Conservation (phyloP, 1,140 invertebrate species). For the Alviniconcha marisindica region DNA sequence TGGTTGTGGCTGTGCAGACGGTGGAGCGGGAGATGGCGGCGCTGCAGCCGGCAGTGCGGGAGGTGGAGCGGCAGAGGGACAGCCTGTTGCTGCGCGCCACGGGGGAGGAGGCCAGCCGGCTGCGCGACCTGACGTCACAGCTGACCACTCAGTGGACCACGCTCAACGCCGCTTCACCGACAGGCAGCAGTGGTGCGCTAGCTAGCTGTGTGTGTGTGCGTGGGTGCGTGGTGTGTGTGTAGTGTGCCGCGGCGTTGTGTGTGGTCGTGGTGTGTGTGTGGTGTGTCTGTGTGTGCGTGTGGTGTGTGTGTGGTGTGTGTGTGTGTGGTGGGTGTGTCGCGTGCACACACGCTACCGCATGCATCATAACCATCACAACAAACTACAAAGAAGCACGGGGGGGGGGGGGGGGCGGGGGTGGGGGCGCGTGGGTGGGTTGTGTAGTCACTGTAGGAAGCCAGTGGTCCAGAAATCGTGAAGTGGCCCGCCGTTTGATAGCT, state of each 20-base stretch:
- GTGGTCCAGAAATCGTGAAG: no score
- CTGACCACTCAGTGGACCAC: constrained; percentile 26
- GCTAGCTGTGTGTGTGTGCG: neutral
- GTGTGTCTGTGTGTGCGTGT: constrained; percentile 7
- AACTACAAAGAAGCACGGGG: no score
- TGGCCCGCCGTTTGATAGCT: no score
- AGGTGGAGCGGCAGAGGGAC: constrained; percentile 16
- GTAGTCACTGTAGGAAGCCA: no score
- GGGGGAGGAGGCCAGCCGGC: neutral
- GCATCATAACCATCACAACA: no score
- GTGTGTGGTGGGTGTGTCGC: no score
- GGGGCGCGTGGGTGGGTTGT: no score
- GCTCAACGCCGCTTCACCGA: constrained; percentile 1
- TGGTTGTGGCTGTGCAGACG: neutral
- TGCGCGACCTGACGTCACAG: constrained; percentile 14
- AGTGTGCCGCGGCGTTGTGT: no score
- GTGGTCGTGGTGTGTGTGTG: constrained; percentile 4
- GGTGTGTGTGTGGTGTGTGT: no score
- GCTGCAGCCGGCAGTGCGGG: neutral
- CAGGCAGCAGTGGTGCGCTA: constrained; percentile 15
- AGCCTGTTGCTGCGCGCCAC: neutral
- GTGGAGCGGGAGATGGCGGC: neutral
- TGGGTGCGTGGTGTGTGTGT: constrained; percentile 5
- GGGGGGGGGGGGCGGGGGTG: no score
- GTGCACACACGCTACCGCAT: no score